Percentiles rank a stretch among this genome's conserved stretches.
Conservation (phyloP, 1,140 invertebrate genomes). For the Venturia canescens region DNA sequence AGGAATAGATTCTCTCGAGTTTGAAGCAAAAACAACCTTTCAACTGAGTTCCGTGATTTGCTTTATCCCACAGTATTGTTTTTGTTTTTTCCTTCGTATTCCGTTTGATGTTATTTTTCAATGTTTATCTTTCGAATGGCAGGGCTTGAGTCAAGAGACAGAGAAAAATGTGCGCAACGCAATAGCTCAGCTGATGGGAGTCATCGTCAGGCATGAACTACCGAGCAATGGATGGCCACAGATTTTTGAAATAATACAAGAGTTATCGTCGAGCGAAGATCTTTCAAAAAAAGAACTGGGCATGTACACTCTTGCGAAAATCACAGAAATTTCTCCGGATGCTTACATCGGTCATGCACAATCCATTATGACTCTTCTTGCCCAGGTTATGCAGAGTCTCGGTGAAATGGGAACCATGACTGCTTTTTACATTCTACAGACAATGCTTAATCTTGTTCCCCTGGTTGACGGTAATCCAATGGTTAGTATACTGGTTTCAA, state of each 20-base stretch:
- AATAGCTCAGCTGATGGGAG: conserved; percentile 82
- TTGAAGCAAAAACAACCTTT: too few species aligned
- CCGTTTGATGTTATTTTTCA: not conserved
- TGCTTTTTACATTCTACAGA: conserved; percentile 80
- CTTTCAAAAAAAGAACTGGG: conserved; percentile 81
- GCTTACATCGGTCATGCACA: conserved; percentile 78
- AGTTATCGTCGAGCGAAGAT: conserved; percentile 78
- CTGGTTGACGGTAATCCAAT: conserved; percentile 79
- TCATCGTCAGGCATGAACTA: conserved; percentile 85
- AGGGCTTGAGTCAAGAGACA: conserved; percentile 81
- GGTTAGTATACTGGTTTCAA: conserved; percentile 71
- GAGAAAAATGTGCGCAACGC: conserved; percentile 81
- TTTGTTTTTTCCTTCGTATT: not conserved
- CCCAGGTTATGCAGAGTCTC: conserved; percentile 75
- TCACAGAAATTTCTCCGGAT: conserved; percentile 80
- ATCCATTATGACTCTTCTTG: conserved; percentile 78
- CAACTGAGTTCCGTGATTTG: too few species aligned
- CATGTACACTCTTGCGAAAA: conserved; percentile 81
- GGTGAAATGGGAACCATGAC: conserved; percentile 76
- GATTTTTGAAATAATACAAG: conserved; percentile 82
- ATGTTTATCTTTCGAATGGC: conserved; percentile 56
- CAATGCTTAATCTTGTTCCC: conserved; percentile 80
- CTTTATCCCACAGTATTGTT: too few species aligned
- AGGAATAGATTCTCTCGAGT: too few species aligned
- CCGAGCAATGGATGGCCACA: conserved; percentile 83